A percentile compares a stretch with the other conserved stretches of the same genome.
These are phyloP conservation scores for Apoda limacodes DNA, from an alignment of 2,888 invertebrate species.

Conservation along the genomic window DNA sequence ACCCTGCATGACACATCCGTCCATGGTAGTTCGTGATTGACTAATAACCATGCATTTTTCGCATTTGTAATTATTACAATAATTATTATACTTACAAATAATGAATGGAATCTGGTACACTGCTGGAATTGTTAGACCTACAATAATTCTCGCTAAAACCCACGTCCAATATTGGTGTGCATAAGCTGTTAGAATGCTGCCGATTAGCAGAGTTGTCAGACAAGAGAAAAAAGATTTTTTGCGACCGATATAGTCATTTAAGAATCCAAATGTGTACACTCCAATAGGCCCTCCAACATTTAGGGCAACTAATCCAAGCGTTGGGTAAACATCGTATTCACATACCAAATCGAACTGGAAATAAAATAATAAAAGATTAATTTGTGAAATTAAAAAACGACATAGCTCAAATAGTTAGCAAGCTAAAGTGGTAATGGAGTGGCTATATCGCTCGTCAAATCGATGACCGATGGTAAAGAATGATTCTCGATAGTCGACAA, in stretches of 20 bases:
- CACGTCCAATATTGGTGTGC: slow-evolving; percentile 86
- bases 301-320: slow-evolving; percentile 85
- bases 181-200: slow-evolving; percentile 83
- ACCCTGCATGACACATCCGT: too few species aligned
- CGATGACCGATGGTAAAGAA: too few species aligned
- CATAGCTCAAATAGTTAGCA: not conserved
- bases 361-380: slow-evolving; percentile 12
- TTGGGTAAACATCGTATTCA: slow-evolving; percentile 87
- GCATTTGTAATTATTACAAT: too few species aligned
- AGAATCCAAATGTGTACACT: slow-evolving; percentile 86
- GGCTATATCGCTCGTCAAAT: not conserved
- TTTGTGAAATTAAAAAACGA: not conserved
- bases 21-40: too few species aligned
- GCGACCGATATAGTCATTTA: slow-evolving; percentile 90
- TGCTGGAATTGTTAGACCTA: slow-evolving; percentile 93
- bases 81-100: slow-evolving; percentile 79
- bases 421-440: slow-evolving; percentile 1
- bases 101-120: slow-evolving; percentile 96
- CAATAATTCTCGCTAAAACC: slow-evolving; percentile 82
- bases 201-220: slow-evolving; percentile 81
- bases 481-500: too few species aligned
- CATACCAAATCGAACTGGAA: slow-evolving; percentile 92
- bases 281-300: slow-evolving; percentile 92
- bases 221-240: slow-evolving; percentile 89
- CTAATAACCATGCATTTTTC: too few species aligned